These are phyloP conservation scores for Polydrusus cervinus DNA, from an alignment of 2,888 invertebrate genomes.

Conservation along the genomic window DNA sequence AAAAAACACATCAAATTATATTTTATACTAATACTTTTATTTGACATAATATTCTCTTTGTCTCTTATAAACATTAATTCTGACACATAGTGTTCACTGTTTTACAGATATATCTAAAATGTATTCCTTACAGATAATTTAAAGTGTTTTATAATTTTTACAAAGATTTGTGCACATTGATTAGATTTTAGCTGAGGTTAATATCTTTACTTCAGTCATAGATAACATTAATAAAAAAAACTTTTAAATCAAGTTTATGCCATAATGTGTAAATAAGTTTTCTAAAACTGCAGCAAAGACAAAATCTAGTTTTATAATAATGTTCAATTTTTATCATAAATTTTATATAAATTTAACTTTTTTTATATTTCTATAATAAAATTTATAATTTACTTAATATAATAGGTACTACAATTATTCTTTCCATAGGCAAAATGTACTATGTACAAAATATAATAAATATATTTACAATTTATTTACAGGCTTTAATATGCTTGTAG, in stretches of 20 bases:
- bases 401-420: not conserved
- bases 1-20: not conserved
- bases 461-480: constrained; percentile 1
- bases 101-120: constrained; percentile 24
- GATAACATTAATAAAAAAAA: not conserved
- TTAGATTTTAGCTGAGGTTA: not conserved
- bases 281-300: not conserved
- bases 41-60: constrained; percentile 23
- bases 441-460: constrained; percentile 23
- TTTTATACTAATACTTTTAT: constrained; percentile 29
- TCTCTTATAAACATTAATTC: constrained; percentile 28
- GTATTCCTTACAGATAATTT: constrained; percentile 3
- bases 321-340: no score
- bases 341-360: no score
- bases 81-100: constrained; percentile 11
- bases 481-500: not conserved
- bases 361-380: no score
- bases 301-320: no score
- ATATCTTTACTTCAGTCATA: not conserved
- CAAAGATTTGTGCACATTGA: constrained; percentile 17
- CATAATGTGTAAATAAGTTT: not conserved
- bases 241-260: not conserved
- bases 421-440: not conserved
- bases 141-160: constrained; percentile 20
- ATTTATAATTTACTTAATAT: not conserved